phyloP scores from a whole-genome alignment of 2,888 invertebrate species.

The Podabrus alpinus region DNA sequence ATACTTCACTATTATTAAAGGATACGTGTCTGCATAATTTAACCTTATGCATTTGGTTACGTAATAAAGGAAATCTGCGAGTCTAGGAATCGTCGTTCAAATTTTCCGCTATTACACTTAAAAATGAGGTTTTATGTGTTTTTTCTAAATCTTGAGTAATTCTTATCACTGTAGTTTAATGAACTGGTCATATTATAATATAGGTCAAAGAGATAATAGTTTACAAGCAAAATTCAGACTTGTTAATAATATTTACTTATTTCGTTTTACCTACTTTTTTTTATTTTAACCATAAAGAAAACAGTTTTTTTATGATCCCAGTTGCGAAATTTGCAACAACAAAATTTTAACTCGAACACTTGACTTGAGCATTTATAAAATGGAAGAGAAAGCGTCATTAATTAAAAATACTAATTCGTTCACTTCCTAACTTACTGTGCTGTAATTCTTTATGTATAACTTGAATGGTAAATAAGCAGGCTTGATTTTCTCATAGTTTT shows the following conservation, averaged over 20 bases:
- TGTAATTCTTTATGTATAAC: conserved; percentile 10
- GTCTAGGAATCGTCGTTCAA: conserved; percentile 6
- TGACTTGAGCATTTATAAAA: conserved; percentile 12
- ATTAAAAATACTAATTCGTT: conserved; percentile 22
- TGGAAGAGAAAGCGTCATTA: conserved; percentile 15
- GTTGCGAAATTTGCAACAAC: neutral
- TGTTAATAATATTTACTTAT: neutral
- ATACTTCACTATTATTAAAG: conserved; percentile 6
- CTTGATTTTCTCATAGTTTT: neutral
- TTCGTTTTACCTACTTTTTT: neutral
- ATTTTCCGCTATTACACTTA: conserved; percentile 22
- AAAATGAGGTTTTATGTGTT: conserved; percentile 25
- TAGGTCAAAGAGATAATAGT: conserved; percentile 40
- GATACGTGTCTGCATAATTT: conserved; percentile 1
- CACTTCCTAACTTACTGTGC: neutral
- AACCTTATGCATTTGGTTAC: neutral
- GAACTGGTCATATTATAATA: conserved; percentile 39
- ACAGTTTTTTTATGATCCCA: neutral
- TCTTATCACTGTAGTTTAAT: conserved; percentile 46
- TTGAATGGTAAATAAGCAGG: conserved; percentile 6
- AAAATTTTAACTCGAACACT: neutral
- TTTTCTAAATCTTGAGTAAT: conserved; percentile 37
- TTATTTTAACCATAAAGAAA: neutral
- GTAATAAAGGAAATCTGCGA: conserved; percentile 15
- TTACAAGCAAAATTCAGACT: neutral